Base-by-base conservation (phyloP, 2,113 vertebrate genomes). In the Tylochromis polylepis region DNA sequence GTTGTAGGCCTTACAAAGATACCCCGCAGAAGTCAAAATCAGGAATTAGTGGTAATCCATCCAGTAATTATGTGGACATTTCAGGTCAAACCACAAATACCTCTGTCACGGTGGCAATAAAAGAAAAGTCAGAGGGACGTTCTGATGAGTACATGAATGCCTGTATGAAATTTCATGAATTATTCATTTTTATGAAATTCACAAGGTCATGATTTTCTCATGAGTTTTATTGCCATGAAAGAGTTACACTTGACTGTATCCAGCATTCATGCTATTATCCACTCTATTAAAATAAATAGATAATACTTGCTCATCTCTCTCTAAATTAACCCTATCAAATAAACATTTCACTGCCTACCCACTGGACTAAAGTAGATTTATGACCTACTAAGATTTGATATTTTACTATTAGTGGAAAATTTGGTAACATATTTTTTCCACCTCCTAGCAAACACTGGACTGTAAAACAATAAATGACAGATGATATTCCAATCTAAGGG, bases 331-430 rank as follows among this genome's bases (percentile, higher is more conserved):
- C 70, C 24, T 51, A 0, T 77, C 18, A 77, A 20, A 53, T 77
- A 2, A 34, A 53, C 11, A 53, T 53, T 77, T 77, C 1, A 0
- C 27, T 1, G 70, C 43, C 46, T 77, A 51, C 51, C 72, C 55
- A 0, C 36, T 49, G 53, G 53, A 31, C 16, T 10, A 51, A 31
- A 10, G 27, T 18, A 41, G 27, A 75, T 77, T 34, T 6, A 81
- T 56, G 16, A 65, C 27, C 1, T 4, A 9, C 12, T 31, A 55
- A 86, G 22, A 83, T 72, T 56, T 79, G 46, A 57, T 0, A 2
- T 27, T 15, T 72, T 85, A 24, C 5, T 41, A 58, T 89, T 57
- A 49, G 51, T 84, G 81, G 11, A 53, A 77, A 53, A 53, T 53
- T 51, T 49, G 16, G 72, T 77, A 46, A 53, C 46, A 51, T 0